Percentiles rank a stretch among this genome's conserved stretches.
phyloP scores from a whole-genome alignment of 2,888 invertebrate genomes.

The Ophion obscuratus region DNA sequence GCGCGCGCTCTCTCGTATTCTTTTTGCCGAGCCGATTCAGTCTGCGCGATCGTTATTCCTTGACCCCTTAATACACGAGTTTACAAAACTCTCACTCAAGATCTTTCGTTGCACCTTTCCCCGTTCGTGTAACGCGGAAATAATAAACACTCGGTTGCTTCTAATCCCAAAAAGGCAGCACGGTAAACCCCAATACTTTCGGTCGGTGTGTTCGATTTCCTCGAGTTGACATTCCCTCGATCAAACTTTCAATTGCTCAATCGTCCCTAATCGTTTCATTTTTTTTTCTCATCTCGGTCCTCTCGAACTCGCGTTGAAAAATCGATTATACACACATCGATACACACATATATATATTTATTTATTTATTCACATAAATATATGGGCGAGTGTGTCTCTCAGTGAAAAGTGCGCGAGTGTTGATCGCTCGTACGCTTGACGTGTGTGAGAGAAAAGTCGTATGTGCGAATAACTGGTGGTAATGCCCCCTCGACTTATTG shows the following conservation, averaged over 20 bases:
- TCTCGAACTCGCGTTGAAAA: not conserved
- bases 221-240: not conserved
- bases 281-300: not conserved
- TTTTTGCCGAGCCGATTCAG: slow-evolving; percentile 29
- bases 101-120: not conserved
- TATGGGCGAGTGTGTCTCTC: slow-evolving; percentile 21
- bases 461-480: slow-evolving; percentile 36
- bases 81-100: no score
- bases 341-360: not conserved
- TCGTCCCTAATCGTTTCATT: not conserved
- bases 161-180: not conserved
- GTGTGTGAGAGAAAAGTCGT: not conserved
- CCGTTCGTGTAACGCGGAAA: not conserved
- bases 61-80: not conserved
- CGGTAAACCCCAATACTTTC: not conserved
- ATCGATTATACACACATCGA: not conserved
- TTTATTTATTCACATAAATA: not conserved
- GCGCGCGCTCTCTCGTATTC: slow-evolving; percentile 17
- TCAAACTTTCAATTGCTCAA: slow-evolving; percentile 2
- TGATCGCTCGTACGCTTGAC: slow-evolving; percentile 32
- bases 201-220: not conserved
- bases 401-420: slow-evolving; percentile 54
- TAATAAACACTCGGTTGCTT: not conserved
- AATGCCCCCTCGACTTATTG: slow-evolving; percentile 57
- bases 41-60: not conserved